Evolutionary conservation across 1,140 invertebrate genomes (phyloP).

Genomic region (Brachionus manjavacas): DNA sequence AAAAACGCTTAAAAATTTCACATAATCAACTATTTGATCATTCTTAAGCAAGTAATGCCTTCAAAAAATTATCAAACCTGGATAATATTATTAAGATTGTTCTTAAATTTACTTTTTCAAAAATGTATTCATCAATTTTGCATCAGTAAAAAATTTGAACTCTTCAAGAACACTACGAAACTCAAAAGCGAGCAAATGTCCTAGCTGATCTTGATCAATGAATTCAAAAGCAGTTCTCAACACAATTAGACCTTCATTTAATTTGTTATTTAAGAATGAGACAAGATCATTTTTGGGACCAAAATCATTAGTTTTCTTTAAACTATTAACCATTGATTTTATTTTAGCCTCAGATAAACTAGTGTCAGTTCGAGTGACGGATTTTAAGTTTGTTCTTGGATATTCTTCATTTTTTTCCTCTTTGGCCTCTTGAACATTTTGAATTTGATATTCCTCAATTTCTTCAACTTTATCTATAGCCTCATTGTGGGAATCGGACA

Average conservation of each 20-base stretch:
- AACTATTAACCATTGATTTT: constrained; percentile 21
- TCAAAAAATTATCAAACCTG: background rate
- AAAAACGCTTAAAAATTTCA: constrained; percentile 25
- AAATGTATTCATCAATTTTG: background rate
- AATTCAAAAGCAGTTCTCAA: constrained; percentile 28
- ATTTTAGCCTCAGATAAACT: constrained; percentile 14
- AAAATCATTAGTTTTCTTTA: background rate
- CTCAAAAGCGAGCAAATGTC: background rate
- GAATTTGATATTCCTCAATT: background rate
- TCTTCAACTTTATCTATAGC: background rate
- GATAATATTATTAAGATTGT: too few species aligned
- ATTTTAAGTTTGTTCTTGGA: background rate
- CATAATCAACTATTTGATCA: constrained; percentile 21
- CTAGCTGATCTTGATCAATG: constrained; percentile 19
- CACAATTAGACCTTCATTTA: constrained; percentile 27
- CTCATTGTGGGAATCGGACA: background rate
- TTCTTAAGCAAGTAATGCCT: constrained; percentile 19
- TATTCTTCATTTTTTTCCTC: background rate
- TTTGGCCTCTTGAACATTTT: background rate
- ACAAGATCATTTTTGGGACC: constrained; percentile 1
- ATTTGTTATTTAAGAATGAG: background rate
- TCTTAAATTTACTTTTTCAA: constrained; percentile 26
- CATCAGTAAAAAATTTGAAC: background rate
- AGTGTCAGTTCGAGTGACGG: background rate
- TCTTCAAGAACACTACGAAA: constrained; percentile 27